Evolutionary conservation across 2,797 vertebrate genomes (phyloP).

Genomic region (Chelon auratus): DNA sequence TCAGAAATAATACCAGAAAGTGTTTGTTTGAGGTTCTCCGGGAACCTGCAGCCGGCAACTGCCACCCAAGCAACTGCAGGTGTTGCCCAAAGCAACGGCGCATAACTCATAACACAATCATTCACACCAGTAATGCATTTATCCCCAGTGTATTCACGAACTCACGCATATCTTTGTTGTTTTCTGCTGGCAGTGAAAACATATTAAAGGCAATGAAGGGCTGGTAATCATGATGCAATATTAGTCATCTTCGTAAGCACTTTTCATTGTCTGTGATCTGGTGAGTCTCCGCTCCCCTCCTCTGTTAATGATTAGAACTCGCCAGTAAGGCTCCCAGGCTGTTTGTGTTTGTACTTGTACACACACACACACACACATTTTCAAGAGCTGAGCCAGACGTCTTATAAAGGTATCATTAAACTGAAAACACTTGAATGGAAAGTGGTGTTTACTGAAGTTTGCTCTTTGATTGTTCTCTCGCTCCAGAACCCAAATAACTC

Average conservation of each 20-base stretch:
- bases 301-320: slow-evolving; percentile 83
- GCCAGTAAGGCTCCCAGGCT: slow-evolving; percentile 75
- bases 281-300: slow-evolving; percentile 62
- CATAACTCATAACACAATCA: slow-evolving; percentile 16
- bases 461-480: slow-evolving; percentile 71
- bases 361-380: slow-evolving; percentile 43
- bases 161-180: slow-evolving; percentile 34
- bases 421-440: slow-evolving; percentile 82
- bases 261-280: slow-evolving; percentile 77
- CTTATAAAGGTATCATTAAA: slow-evolving; percentile 83
- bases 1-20: slow-evolving; percentile 11
- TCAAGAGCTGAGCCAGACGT: slow-evolving; percentile 71
- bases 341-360: slow-evolving; percentile 68
- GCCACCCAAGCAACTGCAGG: slow-evolving; percentile 34
- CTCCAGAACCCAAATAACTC: slow-evolving; percentile 57
- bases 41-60: slow-evolving; percentile 14
- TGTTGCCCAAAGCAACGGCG: slow-evolving; percentile 36
- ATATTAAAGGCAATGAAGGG: slow-evolving; percentile 58
- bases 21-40: neutral
- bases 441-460: slow-evolving; percentile 79
- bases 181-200: slow-evolving; percentile 50
- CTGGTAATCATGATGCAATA: slow-evolving; percentile 67
- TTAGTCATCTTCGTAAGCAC: slow-evolving; percentile 77
- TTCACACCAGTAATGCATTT: slow-evolving; percentile 17
- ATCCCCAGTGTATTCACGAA: slow-evolving; percentile 20